A percentile compares a stretch with the other conserved stretches of the same genome.
Evolutionary conservation across 1,140 invertebrate species (phyloP).

Genomic region (Cherax quadricarinatus): DNA sequence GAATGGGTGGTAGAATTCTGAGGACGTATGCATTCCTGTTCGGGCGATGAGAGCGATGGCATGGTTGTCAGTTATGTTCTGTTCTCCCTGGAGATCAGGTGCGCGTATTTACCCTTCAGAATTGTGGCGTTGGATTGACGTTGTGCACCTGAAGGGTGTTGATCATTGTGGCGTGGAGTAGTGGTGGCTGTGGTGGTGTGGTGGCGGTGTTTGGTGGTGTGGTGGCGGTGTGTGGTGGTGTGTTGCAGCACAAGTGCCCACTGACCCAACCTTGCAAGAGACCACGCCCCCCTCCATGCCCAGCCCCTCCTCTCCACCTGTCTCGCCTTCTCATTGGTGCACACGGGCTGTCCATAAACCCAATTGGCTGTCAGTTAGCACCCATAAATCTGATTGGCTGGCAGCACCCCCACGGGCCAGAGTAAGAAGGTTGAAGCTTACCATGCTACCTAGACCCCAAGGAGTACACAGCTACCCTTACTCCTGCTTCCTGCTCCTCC

Average conservation of each 20-base stretch:
- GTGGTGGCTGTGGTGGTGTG: slow-evolving; percentile 24
- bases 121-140: neutral
- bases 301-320: slow-evolving; percentile 55
- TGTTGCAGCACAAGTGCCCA: slow-evolving; percentile 55
- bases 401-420: slow-evolving; percentile 55
- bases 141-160: neutral
- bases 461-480: neutral
- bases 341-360: slow-evolving; percentile 53
- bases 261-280: slow-evolving; percentile 56
- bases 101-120: neutral
- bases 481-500: too few relatives aligned
- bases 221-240: slow-evolving; percentile 37
- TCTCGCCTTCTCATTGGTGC: slow-evolving; percentile 51
- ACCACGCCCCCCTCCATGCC: slow-evolving; percentile 54
- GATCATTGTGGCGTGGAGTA: neutral
- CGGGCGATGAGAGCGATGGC: neutral
- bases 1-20: too few relatives aligned
- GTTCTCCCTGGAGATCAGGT: neutral
- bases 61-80: neutral
- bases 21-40: too few relatives aligned
- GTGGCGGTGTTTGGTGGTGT: slow-evolving; percentile 33
- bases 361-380: slow-evolving; percentile 66
- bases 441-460: neutral
- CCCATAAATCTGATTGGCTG: slow-evolving; percentile 68
- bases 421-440: slow-evolving; percentile 10